Percentiles rank a stretch among this genome's conserved stretches.
phyloP scores from a whole-genome alignment of 1,140 invertebrate genomes.

The Drosophila hydei region DNA sequence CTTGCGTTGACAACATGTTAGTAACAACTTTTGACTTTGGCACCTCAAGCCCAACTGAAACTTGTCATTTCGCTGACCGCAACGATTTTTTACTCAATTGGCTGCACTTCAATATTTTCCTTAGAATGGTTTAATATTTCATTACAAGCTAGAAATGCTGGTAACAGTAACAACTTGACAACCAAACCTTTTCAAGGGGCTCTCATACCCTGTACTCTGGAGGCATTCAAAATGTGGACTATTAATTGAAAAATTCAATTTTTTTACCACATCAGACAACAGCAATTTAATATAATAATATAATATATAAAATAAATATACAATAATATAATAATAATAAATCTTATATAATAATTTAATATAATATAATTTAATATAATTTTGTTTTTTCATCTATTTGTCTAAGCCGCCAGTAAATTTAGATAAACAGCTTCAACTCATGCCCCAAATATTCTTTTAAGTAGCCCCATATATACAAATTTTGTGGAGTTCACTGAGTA shows the following conservation, averaged over 20 bases:
- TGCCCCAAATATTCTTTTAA: neutral
- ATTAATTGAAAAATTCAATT: no score
- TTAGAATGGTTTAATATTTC: constrained; percentile 1
- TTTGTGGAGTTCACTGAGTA: neutral
- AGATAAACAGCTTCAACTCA: no score
- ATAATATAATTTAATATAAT: no score
- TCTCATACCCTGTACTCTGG: constrained; percentile 3
- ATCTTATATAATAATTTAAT: no score
- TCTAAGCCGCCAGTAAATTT: no score
- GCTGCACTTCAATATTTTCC: constrained; percentile 24
- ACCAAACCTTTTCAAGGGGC: constrained; percentile 1
- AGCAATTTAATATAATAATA: no score
- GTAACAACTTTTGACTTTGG: constrained; percentile 4
- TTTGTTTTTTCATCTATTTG: no score
- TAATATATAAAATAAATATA: no score
- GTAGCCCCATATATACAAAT: neutral
- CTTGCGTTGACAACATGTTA: constrained; percentile 17
- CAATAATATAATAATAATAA: no score
- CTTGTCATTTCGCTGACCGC: neutral
- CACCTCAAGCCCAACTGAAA: constrained; percentile 26
- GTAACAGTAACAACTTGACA: constrained; percentile 16
- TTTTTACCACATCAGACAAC: no score
- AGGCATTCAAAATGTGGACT: no score
- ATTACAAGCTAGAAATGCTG: constrained; percentile 1
- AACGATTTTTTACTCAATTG: constrained; percentile 4